Conservation (phyloP, 2,888 invertebrate species). For the Hedychridium roseum region DNA sequence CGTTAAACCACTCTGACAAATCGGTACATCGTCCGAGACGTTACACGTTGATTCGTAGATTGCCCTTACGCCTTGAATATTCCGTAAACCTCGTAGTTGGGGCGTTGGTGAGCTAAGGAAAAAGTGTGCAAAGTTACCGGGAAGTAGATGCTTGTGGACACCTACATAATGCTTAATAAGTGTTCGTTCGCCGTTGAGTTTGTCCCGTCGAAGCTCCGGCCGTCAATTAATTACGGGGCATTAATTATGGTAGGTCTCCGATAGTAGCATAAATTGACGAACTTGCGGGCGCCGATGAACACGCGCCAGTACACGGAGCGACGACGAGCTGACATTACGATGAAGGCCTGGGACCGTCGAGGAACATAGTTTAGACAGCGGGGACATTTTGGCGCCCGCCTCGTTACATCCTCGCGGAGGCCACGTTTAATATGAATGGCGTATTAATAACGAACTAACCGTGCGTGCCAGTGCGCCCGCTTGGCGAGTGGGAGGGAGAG, state of each 20-base stretch:
- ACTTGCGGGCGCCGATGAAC: conserved; percentile 10
- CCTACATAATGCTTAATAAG: conserved; percentile 1
- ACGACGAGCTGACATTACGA: conserved; percentile 1
- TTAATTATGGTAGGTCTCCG: conserved; percentile 33
- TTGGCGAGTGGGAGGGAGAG: too few relatives aligned
- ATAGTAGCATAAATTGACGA: conserved; percentile 23
- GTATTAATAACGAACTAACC: conserved; percentile 61
- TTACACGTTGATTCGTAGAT: too few relatives aligned
- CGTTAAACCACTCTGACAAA: too few relatives aligned
- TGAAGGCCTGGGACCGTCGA: conserved; percentile 1
- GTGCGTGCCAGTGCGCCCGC: too few relatives aligned
- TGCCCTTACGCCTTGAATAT: too few relatives aligned
- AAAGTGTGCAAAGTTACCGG: background rate
- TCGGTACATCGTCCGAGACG: too few relatives aligned
- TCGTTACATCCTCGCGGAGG: conserved; percentile 40
- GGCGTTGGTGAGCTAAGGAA: too few relatives aligned
- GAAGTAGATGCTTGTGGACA: background rate
- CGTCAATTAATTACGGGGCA: conserved; percentile 34
- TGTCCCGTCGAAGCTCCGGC: conserved; percentile 2
- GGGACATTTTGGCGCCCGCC: conserved; percentile 22
- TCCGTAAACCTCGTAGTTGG: too few relatives aligned
- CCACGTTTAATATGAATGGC: conserved; percentile 61
- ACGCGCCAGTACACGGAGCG: conserved; percentile 1
- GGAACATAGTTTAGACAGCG: conserved; percentile 16
- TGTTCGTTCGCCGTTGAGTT: background rate